Conservation (phyloP, 2,888 invertebrate genomes). For the Sericinus montela region DNA sequence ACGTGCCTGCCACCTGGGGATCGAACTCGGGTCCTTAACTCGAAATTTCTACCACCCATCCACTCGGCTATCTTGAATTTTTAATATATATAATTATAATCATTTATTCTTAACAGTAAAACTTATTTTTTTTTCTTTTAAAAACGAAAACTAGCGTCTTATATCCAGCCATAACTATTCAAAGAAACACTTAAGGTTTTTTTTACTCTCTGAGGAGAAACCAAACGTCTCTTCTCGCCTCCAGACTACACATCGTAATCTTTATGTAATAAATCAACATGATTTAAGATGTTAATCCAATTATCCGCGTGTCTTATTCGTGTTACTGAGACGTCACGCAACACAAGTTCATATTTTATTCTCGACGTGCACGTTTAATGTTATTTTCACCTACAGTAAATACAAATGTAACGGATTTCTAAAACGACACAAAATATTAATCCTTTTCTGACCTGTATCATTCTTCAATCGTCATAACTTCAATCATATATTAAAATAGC, state of each 20-base stretch:
- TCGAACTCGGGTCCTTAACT: no score
- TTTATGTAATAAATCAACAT: conserved; percentile 15
- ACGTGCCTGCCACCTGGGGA: no score
- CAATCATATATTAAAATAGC: conserved; percentile 4
- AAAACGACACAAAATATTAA: not conserved
- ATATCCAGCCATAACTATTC: no score
- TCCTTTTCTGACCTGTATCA: not conserved
- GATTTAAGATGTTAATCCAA: conserved; percentile 18
- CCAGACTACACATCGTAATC: conserved; percentile 6
- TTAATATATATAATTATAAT: no score
- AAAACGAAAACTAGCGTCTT: no score
- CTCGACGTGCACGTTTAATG: conserved; percentile 2
- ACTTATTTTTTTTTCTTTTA: no score
- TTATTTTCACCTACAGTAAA: conserved; percentile 8
- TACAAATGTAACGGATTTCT: conserved; percentile 7
- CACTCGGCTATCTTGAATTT: no score
- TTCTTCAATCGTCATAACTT: not conserved
- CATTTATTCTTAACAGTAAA: no score
- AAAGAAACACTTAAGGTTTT: no score
- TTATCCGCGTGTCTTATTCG: conserved; percentile 13
- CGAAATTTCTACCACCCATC: no score
- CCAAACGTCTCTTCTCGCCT: not conserved
- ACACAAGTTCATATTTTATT: conserved; percentile 6
- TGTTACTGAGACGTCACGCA: conserved; percentile 17
- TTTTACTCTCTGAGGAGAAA: not conserved